Percentiles rank a stretch among this genome's conserved stretches.
Conservation (phyloP, 2,888 invertebrate genomes). For the Oscheius sp. region DNA sequence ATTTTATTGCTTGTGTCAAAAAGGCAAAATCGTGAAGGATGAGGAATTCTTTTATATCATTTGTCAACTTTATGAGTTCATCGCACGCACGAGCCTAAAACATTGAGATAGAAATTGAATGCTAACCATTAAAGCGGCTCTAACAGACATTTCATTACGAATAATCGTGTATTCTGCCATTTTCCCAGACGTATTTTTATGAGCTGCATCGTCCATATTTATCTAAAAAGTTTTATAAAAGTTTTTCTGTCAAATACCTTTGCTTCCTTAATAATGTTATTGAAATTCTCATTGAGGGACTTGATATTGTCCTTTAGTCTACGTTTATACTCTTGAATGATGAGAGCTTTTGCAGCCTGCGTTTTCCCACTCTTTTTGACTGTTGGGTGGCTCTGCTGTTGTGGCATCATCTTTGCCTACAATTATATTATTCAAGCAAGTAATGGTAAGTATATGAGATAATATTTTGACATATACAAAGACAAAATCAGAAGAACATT, state of each 20-base stretch:
- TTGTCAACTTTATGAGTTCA: slow-evolving; percentile 93
- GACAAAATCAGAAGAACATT: background rate
- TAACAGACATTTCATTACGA: slow-evolving; percentile 56
- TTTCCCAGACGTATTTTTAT: slow-evolving; percentile 50
- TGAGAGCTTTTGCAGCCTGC: slow-evolving; percentile 82
- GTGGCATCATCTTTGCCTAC: background rate
- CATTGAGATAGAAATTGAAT: background rate
- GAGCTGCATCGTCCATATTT: slow-evolving; percentile 55
- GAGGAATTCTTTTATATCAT: slow-evolving; percentile 95
- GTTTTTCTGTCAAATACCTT: slow-evolving; percentile 49
- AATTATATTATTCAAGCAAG: background rate
- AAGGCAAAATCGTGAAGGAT: slow-evolving; percentile 97
- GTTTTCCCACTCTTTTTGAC: slow-evolving; percentile 39
- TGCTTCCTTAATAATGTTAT: slow-evolving; percentile 77
- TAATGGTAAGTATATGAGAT: background rate
- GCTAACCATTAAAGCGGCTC: slow-evolving; percentile 63
- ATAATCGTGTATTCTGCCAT: slow-evolving; percentile 62
- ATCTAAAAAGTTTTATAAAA: slow-evolving; percentile 34
- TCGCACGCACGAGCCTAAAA: slow-evolving; percentile 87
- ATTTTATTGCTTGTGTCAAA: slow-evolving; percentile 88
- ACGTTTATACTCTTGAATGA: slow-evolving; percentile 91
- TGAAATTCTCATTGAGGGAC: slow-evolving; percentile 95
- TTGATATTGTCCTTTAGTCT: slow-evolving; percentile 94
- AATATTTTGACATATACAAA: background rate
- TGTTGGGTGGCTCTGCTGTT: background rate